Conservation (phyloP, 2,888 invertebrate species). For the Diogma glabrata region DNA sequence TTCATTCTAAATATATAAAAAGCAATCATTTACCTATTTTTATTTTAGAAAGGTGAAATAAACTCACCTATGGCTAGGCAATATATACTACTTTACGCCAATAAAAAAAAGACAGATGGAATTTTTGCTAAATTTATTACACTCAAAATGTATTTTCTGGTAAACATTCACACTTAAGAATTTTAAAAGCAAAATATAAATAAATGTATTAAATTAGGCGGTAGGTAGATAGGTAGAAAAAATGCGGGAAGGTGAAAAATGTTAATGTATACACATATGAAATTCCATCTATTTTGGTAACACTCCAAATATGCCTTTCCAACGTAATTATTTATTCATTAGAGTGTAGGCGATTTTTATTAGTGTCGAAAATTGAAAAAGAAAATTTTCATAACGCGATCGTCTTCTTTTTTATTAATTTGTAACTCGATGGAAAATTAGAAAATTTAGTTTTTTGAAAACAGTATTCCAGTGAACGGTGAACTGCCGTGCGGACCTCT, state of each 20-base stretch:
- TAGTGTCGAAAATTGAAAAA: too few relatives aligned
- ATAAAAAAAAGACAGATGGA: slow-evolving; percentile 8
- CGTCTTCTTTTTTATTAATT: slow-evolving; percentile 3
- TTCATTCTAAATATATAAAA: too few relatives aligned
- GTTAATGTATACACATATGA: slow-evolving; percentile 7
- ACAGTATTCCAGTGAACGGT: slow-evolving; percentile 19
- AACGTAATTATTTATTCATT: neutral
- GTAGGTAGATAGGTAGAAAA: slow-evolving; percentile 8
- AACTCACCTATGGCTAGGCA: too few relatives aligned
- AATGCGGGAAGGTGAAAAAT: too few relatives aligned
- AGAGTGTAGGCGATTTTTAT: slow-evolving; percentile 8
- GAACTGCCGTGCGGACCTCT: slow-evolving; percentile 20
- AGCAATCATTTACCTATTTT: too few relatives aligned
- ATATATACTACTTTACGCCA: too few relatives aligned
- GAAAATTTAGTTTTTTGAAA: slow-evolving; percentile 3
- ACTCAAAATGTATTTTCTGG: too few relatives aligned
- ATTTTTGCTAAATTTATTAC: slow-evolving; percentile 5
- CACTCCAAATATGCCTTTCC: slow-evolving; percentile 9
- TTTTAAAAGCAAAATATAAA: too few relatives aligned
- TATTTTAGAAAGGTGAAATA: too few relatives aligned
- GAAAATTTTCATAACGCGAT: slow-evolving; percentile 5
- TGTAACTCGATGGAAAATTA: slow-evolving; percentile 4
- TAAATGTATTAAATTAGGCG: slow-evolving; percentile 5
- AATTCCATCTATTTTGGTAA: slow-evolving; percentile 10
- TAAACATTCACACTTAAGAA: slow-evolving; percentile 8